Percentiles rank a stretch among this genome's conserved stretches.
These are phyloP conservation scores for Phyto melanocephala DNA, from an alignment of 2,888 invertebrate genomes.

Conservation along the genomic window DNA sequence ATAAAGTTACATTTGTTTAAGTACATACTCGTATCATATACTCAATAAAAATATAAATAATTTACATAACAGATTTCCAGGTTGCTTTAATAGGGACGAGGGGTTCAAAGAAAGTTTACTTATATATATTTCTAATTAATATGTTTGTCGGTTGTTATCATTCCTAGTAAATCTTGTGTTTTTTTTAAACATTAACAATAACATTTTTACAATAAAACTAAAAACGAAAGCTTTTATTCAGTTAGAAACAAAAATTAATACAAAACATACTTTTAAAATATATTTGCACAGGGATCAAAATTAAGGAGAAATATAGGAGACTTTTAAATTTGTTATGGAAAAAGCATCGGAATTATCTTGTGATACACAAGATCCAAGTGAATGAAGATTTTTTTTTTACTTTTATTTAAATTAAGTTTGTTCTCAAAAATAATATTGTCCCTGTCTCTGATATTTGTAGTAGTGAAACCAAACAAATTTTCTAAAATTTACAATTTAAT, in stretches of 20 bases:
- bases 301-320: too few relatives aligned
- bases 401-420: too few relatives aligned
- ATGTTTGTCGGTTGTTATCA: conserved; percentile 6
- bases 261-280: neutral
- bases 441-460: too few relatives aligned
- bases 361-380: neutral
- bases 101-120: conserved; percentile 63
- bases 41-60: conserved; percentile 45
- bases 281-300: neutral
- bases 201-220: conserved; percentile 55
- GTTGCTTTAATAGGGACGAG: conserved; percentile 49
- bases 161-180: conserved; percentile 11
- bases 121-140: conserved; percentile 66
- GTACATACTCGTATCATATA: neutral
- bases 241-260: too few relatives aligned
- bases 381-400: neutral
- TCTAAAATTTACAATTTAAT: neutral
- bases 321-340: too few relatives aligned
- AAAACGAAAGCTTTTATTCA: conserved; percentile 3
- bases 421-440: too few relatives aligned
- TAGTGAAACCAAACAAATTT: too few relatives aligned
- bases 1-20: conserved; percentile 14
- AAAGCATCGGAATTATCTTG: neutral
- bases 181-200: conserved; percentile 53
- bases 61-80: conserved; percentile 74